A percentile compares a stretch with the other conserved stretches of the same genome.
Evolutionary conservation across 1,140 invertebrate species (phyloP).

Genomic region (Drosophila prosaltans): DNA sequence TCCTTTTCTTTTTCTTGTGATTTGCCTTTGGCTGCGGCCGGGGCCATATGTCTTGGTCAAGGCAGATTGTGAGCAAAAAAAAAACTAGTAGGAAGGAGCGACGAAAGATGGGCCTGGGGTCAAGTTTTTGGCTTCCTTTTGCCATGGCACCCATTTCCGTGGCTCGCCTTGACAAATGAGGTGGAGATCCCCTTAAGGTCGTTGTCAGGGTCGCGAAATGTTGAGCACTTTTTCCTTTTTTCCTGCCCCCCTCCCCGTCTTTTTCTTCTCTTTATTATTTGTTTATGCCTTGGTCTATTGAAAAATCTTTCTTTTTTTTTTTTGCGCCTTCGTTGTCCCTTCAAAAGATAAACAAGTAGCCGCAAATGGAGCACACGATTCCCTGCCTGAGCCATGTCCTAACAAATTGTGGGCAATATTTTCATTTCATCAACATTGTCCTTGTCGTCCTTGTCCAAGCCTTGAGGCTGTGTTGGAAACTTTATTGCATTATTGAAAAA

Average conservation of each 20-base stretch:
- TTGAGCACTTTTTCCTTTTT: constrained; percentile 30
- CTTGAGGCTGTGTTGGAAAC: constrained; percentile 60
- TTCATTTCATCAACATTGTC: constrained; percentile 74
- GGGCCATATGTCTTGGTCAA: constrained; percentile 61
- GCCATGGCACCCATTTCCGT: constrained; percentile 22
- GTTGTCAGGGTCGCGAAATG: constrained; percentile 70
- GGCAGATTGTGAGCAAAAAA: not conserved
- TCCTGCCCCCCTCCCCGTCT: not conserved
- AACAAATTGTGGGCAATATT: constrained; percentile 81
- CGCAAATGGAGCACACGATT: constrained; percentile 57
- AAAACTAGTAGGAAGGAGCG: constrained; percentile 14
- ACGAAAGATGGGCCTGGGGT: constrained; percentile 37
- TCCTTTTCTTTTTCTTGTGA: not conserved
- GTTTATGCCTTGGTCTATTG: constrained; percentile 78
- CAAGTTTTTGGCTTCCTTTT: constrained; percentile 46
- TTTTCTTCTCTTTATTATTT: constrained; percentile 66
- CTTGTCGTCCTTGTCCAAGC: constrained; percentile 37
- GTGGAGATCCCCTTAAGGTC: constrained; percentile 66
- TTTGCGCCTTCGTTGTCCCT: constrained; percentile 9
- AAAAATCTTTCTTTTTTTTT: constrained; percentile 49
- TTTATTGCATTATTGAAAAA: constrained; percentile 82
- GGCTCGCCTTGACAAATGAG: constrained; percentile 68
- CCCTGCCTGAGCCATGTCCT: constrained; percentile 50
- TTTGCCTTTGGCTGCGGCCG: constrained; percentile 33
- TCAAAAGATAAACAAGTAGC: constrained; percentile 72